Base-by-base conservation (phyloP, 2,113 vertebrate genomes). In the Clarias batrachus region DNA sequence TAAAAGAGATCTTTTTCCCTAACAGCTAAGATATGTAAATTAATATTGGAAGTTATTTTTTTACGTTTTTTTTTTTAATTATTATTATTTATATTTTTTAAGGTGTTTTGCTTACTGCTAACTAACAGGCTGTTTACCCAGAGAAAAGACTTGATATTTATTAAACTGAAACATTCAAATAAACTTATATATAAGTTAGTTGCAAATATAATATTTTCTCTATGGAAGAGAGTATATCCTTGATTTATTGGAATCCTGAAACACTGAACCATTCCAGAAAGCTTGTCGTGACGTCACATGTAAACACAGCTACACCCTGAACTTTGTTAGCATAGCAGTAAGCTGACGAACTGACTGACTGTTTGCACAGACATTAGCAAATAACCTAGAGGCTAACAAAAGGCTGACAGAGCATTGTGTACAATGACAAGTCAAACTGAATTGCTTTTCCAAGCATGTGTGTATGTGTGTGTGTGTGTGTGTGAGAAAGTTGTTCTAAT, bases 301-400 rank as follows among this genome's bases (percentile, higher is more conserved):
- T 71, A 56, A 71, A 14, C 48, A 71, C 56, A n/a, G 21, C 19
- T 70, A 73, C 65, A 83, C 66, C 48, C 66, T 57, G 54, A 68
- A 33, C 48, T 70, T 57, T 81, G 78, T 81, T 62, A 81, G 78
- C 59, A 59, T 81, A 83, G 54, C 82, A 73, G 52, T 83, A 83
- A 83, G 66, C 66, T 71, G 27, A 66, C 41, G n/a, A 56, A 41
- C 52, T 70, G 65, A 71, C 66, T 14, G 52, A 19, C 82, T 83
- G 82, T 83, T 83, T 83, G 82, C 82, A 59, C 82, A 83, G 82
- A 83, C 66, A 57, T 83, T 71, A 83, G 82, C 82, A 83, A 83
- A 83, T 27, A 83, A 83, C 52, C 52, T 37, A 25, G 11, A 59
- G 48, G 82, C 52, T 83, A 73, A 83, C 82, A 83, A 83, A 83